Evolutionary conservation across 2,888 invertebrate species (phyloP), one percentile per base, ranked within the genome.

Genomic region (Ceriagrion tenellum): DNA sequence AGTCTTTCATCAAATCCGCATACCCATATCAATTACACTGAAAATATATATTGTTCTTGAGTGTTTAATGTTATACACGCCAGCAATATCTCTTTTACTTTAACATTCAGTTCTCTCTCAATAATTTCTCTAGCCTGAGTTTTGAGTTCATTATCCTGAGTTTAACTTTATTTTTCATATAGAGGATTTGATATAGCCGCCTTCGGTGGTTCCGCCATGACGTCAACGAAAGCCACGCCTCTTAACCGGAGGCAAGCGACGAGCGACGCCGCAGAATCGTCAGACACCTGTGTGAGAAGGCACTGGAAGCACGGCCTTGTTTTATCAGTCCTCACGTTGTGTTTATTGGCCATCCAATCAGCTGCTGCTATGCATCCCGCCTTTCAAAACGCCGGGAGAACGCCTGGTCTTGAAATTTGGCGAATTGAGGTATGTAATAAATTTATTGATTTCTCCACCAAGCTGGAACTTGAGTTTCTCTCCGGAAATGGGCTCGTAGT

Each of bases 391-490:
- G 98, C 98, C 91, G 98, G 98, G 0, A 97, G 97, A 96, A 97
- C 97, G 93, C 97, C 98, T 13, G 98, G 98, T 0, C 96, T 98
- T 0, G 98, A 98, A 97, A 97, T 98, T 96, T 98, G 98, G 98
- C 97, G 98, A 96, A 98, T 99, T 95, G 98, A 99, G 97, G 98
- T 98, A 96, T 97, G 93, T 69, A 55, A n/a, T 3, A 81, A 0
- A 81, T 35, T 13, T 35, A 81, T 0, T 81, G 0, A 69, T 26
- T 69, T 26, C 47, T 47, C 47, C 8, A 47, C 4, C 2, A 4
- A 10, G 59, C 10, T 20, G 20, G 16, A 69, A 26, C 26, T 10
- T 0, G 1, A 23, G 16, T 69, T 0, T 26, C 1, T 69, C 1
- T 69, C n/a, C 26, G 69, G 23, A 69, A 69, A 69, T 69, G 16